Base-by-base conservation (phyloP, 2,888 invertebrate genomes). In the Sphaerophoria rueppellii region DNA sequence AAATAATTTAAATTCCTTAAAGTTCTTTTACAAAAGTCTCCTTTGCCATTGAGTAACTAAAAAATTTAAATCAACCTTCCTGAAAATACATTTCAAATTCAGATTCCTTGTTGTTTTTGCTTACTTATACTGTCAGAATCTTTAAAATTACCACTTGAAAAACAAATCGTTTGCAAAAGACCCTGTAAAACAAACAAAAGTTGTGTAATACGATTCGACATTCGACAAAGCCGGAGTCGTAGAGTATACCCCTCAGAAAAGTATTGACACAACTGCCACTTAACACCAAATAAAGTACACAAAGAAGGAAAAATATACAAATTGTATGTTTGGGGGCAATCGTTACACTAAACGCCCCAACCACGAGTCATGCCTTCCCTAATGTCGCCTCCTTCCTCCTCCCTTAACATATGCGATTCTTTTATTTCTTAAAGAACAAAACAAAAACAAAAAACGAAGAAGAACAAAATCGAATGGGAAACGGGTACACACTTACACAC, bases 231-330 rank as follows among this genome's bases (percentile, higher is more conserved):
- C 40, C 46, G 34, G 14, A 35, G 37, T 3, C 12, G 37, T 14
- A 14, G 35, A 48, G 1, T 14, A 3, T 14, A 37, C 57, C 1
- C 61, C 72, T 35, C 32, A 6, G 11, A 75, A 52, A 48, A 63
- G 74, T 57, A 72, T 71, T 71, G 72, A 57, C 37, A 83, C 80
- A 83, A 83, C 67, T 80, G 80, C 72, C 83, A 80, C 80, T 83
- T 83, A 83, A 83, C 83, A 83, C 83, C 75, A 74, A 57, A 63
- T 70, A 55, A 78, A 82, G 11, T 24, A 24, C 24, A 24, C 24
- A 52, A 11, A 43, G 9, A 43, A 43, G 12, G 12, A 43, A 43
- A 43, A 9, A 43, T 4, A 43, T 9, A 43, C 70, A 74, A 50
- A 70, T 43, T 46, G 43, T 48, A 60, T 54, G 71, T 67, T 43